These are phyloP conservation scores for Oryzias celebensis DNA, from an alignment of 2,113 vertebrate species.

Conservation along the genomic window DNA sequence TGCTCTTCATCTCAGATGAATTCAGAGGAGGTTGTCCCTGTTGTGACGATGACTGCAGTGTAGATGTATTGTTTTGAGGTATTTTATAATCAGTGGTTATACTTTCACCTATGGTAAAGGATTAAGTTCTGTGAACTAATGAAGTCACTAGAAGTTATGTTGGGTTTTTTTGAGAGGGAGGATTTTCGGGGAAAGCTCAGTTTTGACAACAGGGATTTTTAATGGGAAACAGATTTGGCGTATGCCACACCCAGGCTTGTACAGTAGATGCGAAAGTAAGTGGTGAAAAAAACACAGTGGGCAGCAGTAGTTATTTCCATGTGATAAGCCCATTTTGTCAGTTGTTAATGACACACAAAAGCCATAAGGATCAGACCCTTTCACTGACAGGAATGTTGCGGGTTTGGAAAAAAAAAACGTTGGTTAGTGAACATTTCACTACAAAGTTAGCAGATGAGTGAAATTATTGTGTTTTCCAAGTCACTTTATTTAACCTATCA, in stretches of 20 bases:
- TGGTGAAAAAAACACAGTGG: constrained; percentile 53
- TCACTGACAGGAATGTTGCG: constrained; percentile 34
- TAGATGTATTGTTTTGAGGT: constrained; percentile 16
- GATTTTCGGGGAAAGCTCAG: constrained; percentile 17
- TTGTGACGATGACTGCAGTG: constrained; percentile 29
- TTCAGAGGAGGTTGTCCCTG: constrained; percentile 30
- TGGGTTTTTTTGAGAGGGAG: background rate
- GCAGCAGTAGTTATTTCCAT: constrained; percentile 55
- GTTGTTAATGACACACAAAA: constrained; percentile 54
- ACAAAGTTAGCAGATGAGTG: constrained; percentile 17
- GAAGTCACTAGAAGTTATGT: background rate
- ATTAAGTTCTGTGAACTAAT: too few relatives aligned
- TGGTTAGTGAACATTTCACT: constrained; percentile 23
- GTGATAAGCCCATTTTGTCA: constrained; percentile 65
- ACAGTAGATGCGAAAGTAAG: constrained; percentile 41
- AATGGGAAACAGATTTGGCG: constrained; percentile 33
- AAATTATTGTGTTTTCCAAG: constrained; percentile 4
- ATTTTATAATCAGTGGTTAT: constrained; percentile 14
- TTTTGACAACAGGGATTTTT: constrained; percentile 34
- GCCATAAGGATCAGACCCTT: constrained; percentile 50
- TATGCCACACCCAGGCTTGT: constrained; percentile 54
- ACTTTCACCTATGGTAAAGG: background rate
- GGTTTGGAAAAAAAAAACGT: constrained; percentile 49
- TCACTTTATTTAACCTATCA: too few relatives aligned
- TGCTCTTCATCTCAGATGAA: constrained; percentile 29